phyloP scores from a whole-genome alignment of 2,797 vertebrate species.

The Coregonus ussuriensis region DNA sequence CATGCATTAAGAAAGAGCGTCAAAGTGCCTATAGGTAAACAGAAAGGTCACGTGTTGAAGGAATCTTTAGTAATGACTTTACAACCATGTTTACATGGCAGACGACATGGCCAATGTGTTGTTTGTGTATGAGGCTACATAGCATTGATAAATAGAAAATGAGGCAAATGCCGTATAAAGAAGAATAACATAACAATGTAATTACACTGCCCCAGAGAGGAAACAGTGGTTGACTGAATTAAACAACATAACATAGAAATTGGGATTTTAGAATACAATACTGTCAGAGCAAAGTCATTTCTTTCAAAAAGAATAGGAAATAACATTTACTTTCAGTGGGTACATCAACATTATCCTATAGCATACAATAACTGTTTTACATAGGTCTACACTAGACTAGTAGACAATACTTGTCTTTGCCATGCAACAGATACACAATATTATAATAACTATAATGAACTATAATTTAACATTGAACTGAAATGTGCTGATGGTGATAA shows the following conservation, averaged over 20 bases:
- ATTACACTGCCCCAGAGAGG: not conserved
- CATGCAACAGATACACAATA: not conserved
- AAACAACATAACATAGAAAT: not conserved
- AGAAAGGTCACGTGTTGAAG: conserved; percentile 72
- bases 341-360: not conserved
- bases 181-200: not conserved
- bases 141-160: conserved; percentile 44
- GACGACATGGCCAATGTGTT: conserved; percentile 53
- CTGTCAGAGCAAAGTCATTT: not conserved
- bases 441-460: not conserved
- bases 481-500: not conserved
- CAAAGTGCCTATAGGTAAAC: conserved; percentile 69
- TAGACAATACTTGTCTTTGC: not conserved
- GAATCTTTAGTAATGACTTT: conserved; percentile 73
- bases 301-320: not conserved
- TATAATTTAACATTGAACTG: not conserved
- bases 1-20: conserved; percentile 71
- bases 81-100: conserved; percentile 66
- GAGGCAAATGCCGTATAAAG: not conserved
- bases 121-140: conserved; percentile 55
- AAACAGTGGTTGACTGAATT: not conserved
- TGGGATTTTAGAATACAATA: not conserved
- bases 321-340: not conserved
- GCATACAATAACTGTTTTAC: not conserved
- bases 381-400: not conserved